A percentile compares a stretch with the other conserved stretches of the same genome.
phyloP scores from a whole-genome alignment of 2,888 invertebrate species.

The Linnaemya vulpina region DNA sequence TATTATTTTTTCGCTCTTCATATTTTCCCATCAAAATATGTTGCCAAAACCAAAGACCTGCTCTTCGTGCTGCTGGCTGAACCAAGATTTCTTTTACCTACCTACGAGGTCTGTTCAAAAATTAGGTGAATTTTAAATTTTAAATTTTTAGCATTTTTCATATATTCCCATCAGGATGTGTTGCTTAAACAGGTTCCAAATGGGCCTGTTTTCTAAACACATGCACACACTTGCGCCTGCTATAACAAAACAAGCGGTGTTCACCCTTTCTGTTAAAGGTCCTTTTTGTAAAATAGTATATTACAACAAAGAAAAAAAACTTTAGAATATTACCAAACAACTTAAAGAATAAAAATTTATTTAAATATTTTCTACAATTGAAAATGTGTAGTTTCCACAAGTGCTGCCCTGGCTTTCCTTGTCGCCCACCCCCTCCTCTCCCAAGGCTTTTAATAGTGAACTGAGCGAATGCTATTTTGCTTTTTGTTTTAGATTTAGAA shows the following conservation, averaged over 20 bases:
- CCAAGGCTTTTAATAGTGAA: not conserved
- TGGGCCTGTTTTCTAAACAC: not conserved
- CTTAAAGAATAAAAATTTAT: slow-evolving; percentile 45
- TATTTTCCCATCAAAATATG: no score
- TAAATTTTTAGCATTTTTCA: no score
- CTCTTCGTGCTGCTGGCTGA: no score
- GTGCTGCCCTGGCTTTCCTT: not conserved
- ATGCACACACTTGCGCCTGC: slow-evolving; percentile 1
- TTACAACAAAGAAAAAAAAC: slow-evolving; percentile 26
- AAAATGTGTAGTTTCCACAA: slow-evolving; percentile 31
- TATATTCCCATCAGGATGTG: no score
- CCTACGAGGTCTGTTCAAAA: no score
- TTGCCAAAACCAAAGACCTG: no score
- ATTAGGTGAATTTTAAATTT: no score
- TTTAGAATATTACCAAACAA: slow-evolving; percentile 52
- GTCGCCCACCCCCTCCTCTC: no score
- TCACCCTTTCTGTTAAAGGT: not conserved
- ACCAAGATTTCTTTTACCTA: no score
- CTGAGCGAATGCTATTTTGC: not conserved
- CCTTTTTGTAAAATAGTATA: not conserved
- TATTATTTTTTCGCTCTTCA: no score
- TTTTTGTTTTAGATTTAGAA: slow-evolving; percentile 39
- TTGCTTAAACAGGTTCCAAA: not conserved
- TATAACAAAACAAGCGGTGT: slow-evolving; percentile 44
- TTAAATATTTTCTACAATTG: slow-evolving; percentile 37